Percentiles rank a stretch among this genome's conserved stretches.
Evolutionary conservation across 2,888 invertebrate genomes (phyloP).

Genomic region (Mythimna lalbum): DNA sequence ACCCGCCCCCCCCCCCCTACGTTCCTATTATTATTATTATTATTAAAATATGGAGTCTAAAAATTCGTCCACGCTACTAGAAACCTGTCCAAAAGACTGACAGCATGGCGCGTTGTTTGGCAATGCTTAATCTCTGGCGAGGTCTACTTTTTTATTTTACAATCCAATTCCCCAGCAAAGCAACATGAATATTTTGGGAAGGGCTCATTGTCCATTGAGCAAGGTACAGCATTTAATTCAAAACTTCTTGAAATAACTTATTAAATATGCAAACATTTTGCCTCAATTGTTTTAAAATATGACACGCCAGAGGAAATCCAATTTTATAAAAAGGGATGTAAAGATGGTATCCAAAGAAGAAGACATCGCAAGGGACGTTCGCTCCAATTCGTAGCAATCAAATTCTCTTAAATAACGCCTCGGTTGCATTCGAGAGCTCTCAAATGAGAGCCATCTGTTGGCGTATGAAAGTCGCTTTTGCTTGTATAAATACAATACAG

Average conservation of each 20-base stretch:
- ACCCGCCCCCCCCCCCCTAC: too few relatives aligned
- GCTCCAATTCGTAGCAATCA: conserved; percentile 55
- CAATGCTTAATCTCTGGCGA: too few relatives aligned
- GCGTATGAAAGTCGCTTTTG: background rate
- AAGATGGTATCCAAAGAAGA: conserved; percentile 15
- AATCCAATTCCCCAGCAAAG: too few relatives aligned
- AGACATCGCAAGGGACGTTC: conserved; percentile 27
- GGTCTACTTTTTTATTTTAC: too few relatives aligned
- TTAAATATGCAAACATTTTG: conserved; percentile 3
- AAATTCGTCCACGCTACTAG: too few relatives aligned
- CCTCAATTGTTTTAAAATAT: conserved; percentile 35
- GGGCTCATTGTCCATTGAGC: too few relatives aligned
- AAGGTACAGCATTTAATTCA: too few relatives aligned
- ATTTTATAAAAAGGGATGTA: conserved; percentile 42
- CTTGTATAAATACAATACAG: background rate
- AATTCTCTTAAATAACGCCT: conserved; percentile 57
- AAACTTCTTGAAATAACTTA: background rate
- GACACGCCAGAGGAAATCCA: conserved; percentile 34
- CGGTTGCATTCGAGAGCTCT: conserved; percentile 17
- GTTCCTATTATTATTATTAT: too few relatives aligned
- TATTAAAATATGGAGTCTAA: too few relatives aligned
- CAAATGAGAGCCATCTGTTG: background rate
- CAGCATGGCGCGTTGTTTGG: too few relatives aligned
- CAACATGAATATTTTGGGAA: too few relatives aligned
- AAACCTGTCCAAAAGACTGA: too few relatives aligned